These are phyloP conservation scores for Villa cingulata DNA, from an alignment of 2,888 invertebrate species.

Conservation along the genomic window DNA sequence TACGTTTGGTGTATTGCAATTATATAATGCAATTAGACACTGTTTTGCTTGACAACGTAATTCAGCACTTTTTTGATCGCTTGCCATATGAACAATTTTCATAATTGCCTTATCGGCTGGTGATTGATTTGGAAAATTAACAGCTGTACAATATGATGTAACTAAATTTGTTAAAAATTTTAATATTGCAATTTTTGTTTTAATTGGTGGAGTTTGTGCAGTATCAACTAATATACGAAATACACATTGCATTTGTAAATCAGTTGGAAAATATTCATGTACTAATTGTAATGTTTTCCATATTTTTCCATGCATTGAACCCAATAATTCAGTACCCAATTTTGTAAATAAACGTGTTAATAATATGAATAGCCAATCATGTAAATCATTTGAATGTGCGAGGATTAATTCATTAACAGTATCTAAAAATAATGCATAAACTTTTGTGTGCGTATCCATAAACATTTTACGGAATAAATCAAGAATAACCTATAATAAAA, in stretches of 20 bases:
- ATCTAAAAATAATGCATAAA: slow-evolving; percentile 85
- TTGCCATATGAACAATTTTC: slow-evolving; percentile 58
- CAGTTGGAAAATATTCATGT: slow-evolving; percentile 52
- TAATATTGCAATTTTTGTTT: slow-evolving; percentile 63
- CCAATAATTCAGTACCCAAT: slow-evolving; percentile 79
- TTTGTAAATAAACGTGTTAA: slow-evolving; percentile 78
- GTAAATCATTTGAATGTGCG: slow-evolving; percentile 73
- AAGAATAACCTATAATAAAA: slow-evolving; percentile 55
- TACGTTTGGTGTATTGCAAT: slow-evolving; percentile 66
- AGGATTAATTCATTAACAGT: slow-evolving; percentile 80
- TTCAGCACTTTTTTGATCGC: slow-evolving; percentile 54
- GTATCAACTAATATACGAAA: slow-evolving; percentile 74
- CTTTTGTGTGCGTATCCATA: slow-evolving; percentile 90
- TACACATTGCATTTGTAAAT: slow-evolving; percentile 51
- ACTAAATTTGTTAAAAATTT: slow-evolving; percentile 58
- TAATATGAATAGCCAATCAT: slow-evolving; percentile 87
- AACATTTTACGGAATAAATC: slow-evolving; percentile 94
- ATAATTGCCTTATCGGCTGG: slow-evolving; percentile 52
- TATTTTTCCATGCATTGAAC: slow-evolving; percentile 83
- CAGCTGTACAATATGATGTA: slow-evolving; percentile 44
- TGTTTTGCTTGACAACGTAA: slow-evolving; percentile 51
- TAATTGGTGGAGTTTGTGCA: slow-evolving; percentile 80
- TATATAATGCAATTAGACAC: slow-evolving; percentile 75
- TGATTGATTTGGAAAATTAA: slow-evolving; percentile 34
- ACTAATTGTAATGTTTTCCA: slow-evolving; percentile 70